Evolutionary conservation across 2,113 vertebrate genomes (phyloP).

Genomic region (Xiphophorus couchianus): DNA sequence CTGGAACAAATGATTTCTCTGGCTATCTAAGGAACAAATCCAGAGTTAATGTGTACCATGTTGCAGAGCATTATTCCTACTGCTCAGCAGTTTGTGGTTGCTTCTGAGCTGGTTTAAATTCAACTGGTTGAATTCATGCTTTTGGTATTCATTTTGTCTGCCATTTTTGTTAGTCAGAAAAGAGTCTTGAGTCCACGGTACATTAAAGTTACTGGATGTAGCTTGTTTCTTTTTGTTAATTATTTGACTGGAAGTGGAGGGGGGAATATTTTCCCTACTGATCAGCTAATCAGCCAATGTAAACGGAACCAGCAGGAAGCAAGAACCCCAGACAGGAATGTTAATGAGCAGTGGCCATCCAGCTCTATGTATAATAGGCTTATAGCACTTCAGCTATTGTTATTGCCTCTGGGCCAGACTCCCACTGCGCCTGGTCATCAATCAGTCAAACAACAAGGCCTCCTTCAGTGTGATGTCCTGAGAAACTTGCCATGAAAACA

Average conservation of each 20-base stretch:
- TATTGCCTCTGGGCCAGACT: slow-evolving; percentile 35
- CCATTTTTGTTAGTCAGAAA: slow-evolving; percentile 1
- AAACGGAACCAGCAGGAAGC: slow-evolving; percentile 59
- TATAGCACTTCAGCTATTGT: slow-evolving; percentile 53
- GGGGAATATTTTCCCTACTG: slow-evolving; percentile 33
- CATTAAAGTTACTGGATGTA: neutral
- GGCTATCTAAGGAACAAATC: slow-evolving; percentile 31
- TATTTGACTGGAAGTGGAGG: neutral
- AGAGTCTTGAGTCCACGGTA: neutral
- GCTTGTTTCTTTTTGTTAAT: slow-evolving; percentile 14
- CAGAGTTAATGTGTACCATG: slow-evolving; percentile 41
- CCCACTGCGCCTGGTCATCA: slow-evolving; percentile 49
- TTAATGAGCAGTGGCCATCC: slow-evolving; percentile 70
- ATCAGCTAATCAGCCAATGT: slow-evolving; percentile 54
- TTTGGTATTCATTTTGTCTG: slow-evolving; percentile 4
- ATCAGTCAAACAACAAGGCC: slow-evolving; percentile 33
- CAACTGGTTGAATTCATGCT: slow-evolving; percentile 8
- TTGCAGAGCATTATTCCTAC: slow-evolving; percentile 14
- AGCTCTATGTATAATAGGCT: slow-evolving; percentile 71
- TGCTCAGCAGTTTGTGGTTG: neutral
- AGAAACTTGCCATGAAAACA: slow-evolving; percentile 7
- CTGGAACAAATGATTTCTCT: slow-evolving; percentile 33
- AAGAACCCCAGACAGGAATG: slow-evolving; percentile 76
- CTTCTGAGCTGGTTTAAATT: slow-evolving; percentile 9
- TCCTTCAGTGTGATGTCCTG: slow-evolving; percentile 45